phyloP scores from a whole-genome alignment of 2,113 vertebrate species.

The Microtus pennsylvanicus region DNA sequence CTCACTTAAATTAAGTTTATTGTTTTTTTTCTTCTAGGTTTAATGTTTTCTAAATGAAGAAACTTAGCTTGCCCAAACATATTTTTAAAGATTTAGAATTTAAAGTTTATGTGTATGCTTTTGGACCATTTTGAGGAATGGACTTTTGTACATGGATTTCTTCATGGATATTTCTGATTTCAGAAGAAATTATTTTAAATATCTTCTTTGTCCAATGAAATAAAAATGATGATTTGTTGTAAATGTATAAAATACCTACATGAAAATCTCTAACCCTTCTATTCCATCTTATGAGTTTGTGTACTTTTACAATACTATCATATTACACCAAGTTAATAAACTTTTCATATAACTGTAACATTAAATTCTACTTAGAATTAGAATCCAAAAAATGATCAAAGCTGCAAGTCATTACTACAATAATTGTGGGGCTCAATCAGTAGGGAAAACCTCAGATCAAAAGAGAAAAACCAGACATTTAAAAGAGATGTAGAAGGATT shows the following conservation, averaged over 20 bases:
- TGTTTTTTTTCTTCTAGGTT: background rate
- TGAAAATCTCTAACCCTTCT: background rate
- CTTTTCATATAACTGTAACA: background rate
- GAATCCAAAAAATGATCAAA: background rate
- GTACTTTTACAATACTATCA: background rate
- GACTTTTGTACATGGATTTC: background rate
- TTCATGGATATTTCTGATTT: background rate
- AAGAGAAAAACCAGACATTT: background rate
- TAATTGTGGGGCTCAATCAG: background rate
- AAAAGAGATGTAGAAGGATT: background rate
- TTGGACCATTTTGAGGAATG: background rate
- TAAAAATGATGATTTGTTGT: background rate
- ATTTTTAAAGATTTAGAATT: background rate
- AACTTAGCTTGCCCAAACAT: background rate
- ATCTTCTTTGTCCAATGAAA: background rate
- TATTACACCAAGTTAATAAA: background rate
- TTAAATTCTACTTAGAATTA: background rate
- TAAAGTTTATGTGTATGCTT: background rate
- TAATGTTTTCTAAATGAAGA: background rate
- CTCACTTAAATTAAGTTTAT: background rate
- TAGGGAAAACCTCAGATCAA: background rate
- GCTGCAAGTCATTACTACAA: background rate
- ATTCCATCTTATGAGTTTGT: background rate
- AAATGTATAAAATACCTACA: background rate
- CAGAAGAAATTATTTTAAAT: background rate